phyloP scores from a whole-genome alignment of 1,140 invertebrate genomes.

The Drosophila repletoides region DNA sequence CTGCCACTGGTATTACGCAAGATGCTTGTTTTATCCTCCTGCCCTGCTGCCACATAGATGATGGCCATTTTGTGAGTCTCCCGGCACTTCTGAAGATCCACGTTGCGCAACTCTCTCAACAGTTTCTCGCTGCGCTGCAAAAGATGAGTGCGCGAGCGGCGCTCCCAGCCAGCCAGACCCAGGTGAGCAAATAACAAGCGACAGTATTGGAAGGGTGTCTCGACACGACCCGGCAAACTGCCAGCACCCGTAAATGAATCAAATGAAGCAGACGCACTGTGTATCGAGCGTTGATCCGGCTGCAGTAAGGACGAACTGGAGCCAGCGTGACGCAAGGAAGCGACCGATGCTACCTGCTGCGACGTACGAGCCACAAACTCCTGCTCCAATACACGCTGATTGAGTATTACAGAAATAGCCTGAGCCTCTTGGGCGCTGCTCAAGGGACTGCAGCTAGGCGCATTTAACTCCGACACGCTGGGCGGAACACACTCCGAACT shows the following conservation, averaged over 20 bases:
- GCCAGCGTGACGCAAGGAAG: conserved; percentile 32
- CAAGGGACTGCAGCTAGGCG: conserved; percentile 87
- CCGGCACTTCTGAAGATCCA: conserved; percentile 94
- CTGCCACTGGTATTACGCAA: conserved; percentile 92
- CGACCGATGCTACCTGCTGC: conserved; percentile 58
- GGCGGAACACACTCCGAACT: conserved; percentile 94
- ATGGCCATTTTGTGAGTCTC: conserved; percentile 99
- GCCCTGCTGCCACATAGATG: conserved; percentile 97
- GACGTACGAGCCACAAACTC: conserved; percentile 86
- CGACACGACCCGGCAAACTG: conserved; percentile 53
- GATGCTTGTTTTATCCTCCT: conserved; percentile 98
- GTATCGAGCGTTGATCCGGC: conserved; percentile 60
- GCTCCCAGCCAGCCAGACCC: conserved; percentile 94
- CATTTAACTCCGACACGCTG: conserved; percentile 87
- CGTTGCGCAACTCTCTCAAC: conserved; percentile 94
- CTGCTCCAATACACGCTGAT: conserved; percentile 90
- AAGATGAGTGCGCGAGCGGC: conserved; percentile 92
- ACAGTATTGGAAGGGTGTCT: conserved; percentile 89
- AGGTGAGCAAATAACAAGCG: conserved; percentile 94
- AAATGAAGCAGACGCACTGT: conserved; percentile 62
- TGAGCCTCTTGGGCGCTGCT: conserved; percentile 89
- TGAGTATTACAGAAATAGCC: conserved; percentile 91
- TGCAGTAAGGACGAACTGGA: conserved; percentile 47
- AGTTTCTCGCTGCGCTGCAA: conserved; percentile 95
- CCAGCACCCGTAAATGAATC: conserved; percentile 60